phyloP scores from a whole-genome alignment of 1,140 invertebrate genomes.

The Bombyx mandarina region DNA sequence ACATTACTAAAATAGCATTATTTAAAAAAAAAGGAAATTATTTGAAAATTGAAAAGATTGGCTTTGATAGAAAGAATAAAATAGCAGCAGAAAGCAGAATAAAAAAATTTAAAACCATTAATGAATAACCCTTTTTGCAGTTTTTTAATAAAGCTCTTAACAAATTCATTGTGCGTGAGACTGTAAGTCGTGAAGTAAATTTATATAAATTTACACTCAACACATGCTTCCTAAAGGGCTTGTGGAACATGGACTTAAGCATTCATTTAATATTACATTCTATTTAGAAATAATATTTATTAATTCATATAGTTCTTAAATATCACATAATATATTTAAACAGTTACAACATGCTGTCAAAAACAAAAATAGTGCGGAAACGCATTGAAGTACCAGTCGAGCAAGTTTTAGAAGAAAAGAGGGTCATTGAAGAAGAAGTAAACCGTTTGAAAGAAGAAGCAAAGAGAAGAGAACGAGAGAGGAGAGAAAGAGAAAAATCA shows the following conservation, averaged over 20 bases:
- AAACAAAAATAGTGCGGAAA: conserved; percentile 54
- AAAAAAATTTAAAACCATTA: not conserved
- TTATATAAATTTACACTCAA: not conserved
- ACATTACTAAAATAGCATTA: too few species aligned
- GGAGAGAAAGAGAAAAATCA: conserved; percentile 31
- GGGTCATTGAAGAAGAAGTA: conserved; percentile 35
- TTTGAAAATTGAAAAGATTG: not conserved
- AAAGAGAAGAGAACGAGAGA: conserved; percentile 25
- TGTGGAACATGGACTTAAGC: too few species aligned
- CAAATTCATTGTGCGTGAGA: not conserved
- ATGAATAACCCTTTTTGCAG: too few species aligned
- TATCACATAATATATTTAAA: not conserved
- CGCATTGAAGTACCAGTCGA: conserved; percentile 54
- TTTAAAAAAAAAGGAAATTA: too few species aligned
- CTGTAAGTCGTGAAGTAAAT: not conserved
- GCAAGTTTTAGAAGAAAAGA: conserved; percentile 53
- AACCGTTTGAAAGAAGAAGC: conserved; percentile 36
- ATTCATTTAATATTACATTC: too few species aligned
- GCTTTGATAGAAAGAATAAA: not conserved
- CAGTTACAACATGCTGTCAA: conserved; percentile 59
- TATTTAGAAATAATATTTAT: too few species aligned
- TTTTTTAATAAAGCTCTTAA: too few species aligned
- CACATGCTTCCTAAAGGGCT: not conserved
- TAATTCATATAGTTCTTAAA: not conserved
- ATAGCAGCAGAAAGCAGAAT: not conserved